A percentile compares a stretch with the other conserved stretches of the same genome.
These are phyloP conservation scores for Gonioctena quinquepunctata DNA, from an alignment of 1,140 invertebrate genomes.

Conservation along the genomic window DNA sequence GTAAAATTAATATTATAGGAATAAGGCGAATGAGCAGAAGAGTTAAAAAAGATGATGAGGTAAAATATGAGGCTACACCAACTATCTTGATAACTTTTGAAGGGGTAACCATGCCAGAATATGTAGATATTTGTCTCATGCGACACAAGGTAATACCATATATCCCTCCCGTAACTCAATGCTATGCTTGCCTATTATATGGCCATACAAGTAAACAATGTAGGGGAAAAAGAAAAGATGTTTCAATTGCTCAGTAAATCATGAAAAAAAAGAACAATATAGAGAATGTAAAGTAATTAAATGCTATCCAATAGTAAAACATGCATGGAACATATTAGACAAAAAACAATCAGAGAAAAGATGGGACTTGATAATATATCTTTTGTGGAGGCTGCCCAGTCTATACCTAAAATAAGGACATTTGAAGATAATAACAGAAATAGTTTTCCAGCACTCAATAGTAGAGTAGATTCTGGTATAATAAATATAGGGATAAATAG, in stretches of 20 bases:
- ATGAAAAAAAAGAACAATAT: not conserved
- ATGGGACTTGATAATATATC: constrained; percentile 23
- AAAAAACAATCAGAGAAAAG: constrained; percentile 12
- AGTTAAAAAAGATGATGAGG: not conserved
- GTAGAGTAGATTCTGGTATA: not conserved
- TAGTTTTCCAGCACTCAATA: not conserved
- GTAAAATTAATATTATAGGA: no score
- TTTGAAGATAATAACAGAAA: not conserved
- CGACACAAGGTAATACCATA: not conserved
- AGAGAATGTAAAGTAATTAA: not conserved
- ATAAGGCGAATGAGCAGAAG: not conserved
- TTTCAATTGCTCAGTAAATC: constrained; percentile 10
- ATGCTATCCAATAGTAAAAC: constrained; percentile 16
- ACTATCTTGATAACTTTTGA: not conserved
- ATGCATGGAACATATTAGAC: constrained; percentile 19
- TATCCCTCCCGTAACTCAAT: constrained; percentile 5
- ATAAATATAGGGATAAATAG: no score
- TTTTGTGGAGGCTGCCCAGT: not conserved
- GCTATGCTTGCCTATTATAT: constrained; percentile 8
- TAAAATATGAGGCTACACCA: not conserved
- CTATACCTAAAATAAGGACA: not conserved
- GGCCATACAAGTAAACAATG: constrained; percentile 23
- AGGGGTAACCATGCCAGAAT: constrained; percentile 3
- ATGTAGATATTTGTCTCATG: not conserved
- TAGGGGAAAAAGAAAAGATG: constrained; percentile 15